Evolutionary conservation across 2,113 vertebrate species (phyloP).

Genomic region (Aptenodytes patagonicus): DNA sequence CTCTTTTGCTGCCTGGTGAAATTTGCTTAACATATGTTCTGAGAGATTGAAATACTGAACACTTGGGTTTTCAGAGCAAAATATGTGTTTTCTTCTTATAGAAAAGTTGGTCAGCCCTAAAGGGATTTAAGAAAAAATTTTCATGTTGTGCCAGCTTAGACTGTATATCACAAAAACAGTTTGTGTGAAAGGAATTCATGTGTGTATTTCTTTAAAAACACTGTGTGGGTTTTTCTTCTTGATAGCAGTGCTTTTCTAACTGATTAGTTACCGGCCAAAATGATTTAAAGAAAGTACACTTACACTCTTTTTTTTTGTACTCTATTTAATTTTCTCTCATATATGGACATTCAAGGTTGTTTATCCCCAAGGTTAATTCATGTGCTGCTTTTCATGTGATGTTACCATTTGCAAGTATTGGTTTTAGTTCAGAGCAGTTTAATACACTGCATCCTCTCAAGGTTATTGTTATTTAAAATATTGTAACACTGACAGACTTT

Average conservation of each 20-base stretch:
- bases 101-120: background rate
- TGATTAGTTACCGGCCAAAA: background rate
- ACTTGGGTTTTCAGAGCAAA: background rate
- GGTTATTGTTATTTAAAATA: background rate
- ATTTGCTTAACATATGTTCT: background rate
- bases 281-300: background rate
- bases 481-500: background rate
- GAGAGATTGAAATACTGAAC: background rate
- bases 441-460: background rate
- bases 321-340: background rate
- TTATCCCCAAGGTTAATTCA: background rate
- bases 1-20: background rate
- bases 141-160: background rate
- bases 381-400: background rate
- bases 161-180: background rate
- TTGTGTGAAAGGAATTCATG: background rate
- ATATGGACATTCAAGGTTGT: background rate
- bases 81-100: background rate
- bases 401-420: background rate
- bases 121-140: background rate
- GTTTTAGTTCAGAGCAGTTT: slow-evolving; percentile 10
- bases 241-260: background rate
- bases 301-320: background rate
- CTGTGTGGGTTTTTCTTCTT: background rate
- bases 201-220: background rate